phyloP scores from a whole-genome alignment of 30 jellyfish, hydroid and myxozoan genomes.

The Haliclystus octoradiatus region DNA sequence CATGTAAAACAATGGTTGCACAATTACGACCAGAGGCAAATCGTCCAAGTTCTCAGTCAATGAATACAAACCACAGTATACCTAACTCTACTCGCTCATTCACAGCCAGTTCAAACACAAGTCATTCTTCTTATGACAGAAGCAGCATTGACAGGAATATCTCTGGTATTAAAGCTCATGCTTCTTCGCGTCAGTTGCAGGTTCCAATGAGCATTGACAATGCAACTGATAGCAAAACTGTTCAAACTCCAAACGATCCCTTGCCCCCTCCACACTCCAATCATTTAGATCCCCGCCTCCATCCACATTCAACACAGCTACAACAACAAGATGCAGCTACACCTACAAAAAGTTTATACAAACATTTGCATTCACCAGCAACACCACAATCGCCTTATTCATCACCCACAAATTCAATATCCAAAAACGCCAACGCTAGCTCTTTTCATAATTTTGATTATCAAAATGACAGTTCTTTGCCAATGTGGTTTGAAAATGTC shows the following conservation, averaged over 20 bases:
- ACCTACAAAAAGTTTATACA: not conserved
- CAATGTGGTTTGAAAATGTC: not conserved
- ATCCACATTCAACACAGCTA: not conserved
- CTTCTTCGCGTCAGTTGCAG: not conserved
- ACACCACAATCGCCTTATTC: too few species aligned
- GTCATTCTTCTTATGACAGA: not conserved
- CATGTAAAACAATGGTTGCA: not conserved
- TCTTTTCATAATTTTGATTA: not conserved
- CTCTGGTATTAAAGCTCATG: not conserved
- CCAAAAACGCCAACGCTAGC: not conserved
- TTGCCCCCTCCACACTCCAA: not conserved
- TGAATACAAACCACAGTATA: too few species aligned
- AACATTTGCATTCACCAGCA: not conserved
- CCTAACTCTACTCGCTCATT: not conserved
- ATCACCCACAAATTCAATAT: too few species aligned
- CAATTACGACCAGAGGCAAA: not conserved
- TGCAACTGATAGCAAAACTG: not conserved
- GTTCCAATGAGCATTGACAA: not conserved
- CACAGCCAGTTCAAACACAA: not conserved
- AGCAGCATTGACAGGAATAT: not conserved
- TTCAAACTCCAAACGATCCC: not conserved
- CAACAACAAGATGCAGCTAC: not conserved
- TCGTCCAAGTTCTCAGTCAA: too few species aligned
- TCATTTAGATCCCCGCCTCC: not conserved
- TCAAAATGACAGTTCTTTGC: not conserved